Percentiles rank a stretch among this genome's conserved stretches.
Evolutionary conservation across 1,140 invertebrate genomes (phyloP).

Genomic region (Vanessa atalanta): DNA sequence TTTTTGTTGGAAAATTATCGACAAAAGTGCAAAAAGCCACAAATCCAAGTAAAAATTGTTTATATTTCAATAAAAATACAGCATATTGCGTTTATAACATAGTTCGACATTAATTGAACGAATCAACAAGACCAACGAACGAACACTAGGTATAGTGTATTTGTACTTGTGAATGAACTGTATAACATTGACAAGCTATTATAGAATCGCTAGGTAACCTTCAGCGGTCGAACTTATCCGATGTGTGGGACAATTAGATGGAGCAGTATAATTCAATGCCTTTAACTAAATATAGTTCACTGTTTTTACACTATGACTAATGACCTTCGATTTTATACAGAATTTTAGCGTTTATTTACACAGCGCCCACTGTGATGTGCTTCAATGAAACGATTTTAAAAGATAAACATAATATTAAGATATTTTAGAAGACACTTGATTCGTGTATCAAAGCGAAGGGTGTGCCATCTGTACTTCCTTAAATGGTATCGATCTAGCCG

Average conservation of each 20-base stretch:
- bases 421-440: not conserved
- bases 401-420: not conserved
- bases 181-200: constrained; percentile 40
- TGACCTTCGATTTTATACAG: constrained; percentile 14
- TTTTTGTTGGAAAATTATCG: too few species aligned
- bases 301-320: constrained; percentile 19
- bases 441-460: not conserved
- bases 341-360: constrained; percentile 35
- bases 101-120: not conserved
- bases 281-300: constrained; percentile 21
- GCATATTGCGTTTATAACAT: too few species aligned
- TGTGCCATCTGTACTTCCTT: too few species aligned
- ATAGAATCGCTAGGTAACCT: constrained; percentile 34
- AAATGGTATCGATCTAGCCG: too few species aligned
- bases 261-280: not conserved
- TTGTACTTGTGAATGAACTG: constrained; percentile 45
- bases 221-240: constrained; percentile 21
- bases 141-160: too few species aligned
- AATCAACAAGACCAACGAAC: not conserved
- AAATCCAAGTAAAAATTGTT: too few species aligned
- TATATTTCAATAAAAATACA: too few species aligned
- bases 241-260: constrained; percentile 17
- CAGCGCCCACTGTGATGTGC: constrained; percentile 28
- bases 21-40: too few species aligned
- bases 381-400: not conserved